Percentiles rank a stretch among this genome's conserved stretches.
Conservation (phyloP, 2,113 vertebrate species). For the Nibea coibor region DNA sequence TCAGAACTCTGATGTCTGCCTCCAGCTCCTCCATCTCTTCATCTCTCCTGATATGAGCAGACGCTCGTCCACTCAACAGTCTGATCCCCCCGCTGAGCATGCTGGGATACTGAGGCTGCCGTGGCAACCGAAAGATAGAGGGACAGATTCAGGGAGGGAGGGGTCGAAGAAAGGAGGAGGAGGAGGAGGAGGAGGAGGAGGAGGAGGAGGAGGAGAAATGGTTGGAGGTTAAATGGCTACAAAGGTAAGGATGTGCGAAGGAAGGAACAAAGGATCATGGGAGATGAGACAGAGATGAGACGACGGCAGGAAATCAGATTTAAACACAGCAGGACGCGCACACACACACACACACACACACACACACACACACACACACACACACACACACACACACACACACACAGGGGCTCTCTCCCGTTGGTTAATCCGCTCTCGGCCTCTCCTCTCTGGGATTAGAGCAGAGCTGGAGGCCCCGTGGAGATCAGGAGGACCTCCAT, state of each 20-base stretch:
- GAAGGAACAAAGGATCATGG: conserved; percentile 20
- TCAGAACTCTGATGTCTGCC: no score
- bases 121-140: conserved; percentile 18
- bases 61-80: neutral
- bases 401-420: conserved; percentile 16
- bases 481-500: neutral
- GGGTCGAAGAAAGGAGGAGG: neutral
- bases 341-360: conserved; percentile 23
- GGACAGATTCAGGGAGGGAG: neutral
- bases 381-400: conserved; percentile 26
- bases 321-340: conserved; percentile 45
- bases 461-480: neutral
- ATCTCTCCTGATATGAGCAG: neutral
- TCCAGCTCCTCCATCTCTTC: neutral
- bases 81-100: conserved; percentile 19
- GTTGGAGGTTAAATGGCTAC: no score
- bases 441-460: conserved; percentile 51
- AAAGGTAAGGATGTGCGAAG: no score
- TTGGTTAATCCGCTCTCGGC: conserved; percentile 51
- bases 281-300: conserved; percentile 63
- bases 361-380: conserved; percentile 28
- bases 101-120: conserved; percentile 47
- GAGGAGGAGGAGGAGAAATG: neutral
- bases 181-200: no score
- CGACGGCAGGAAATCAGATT: conserved; percentile 66